Evolutionary conservation across 2,888 invertebrate species (phyloP).

Genomic region (Amblyteles armatorius): DNA sequence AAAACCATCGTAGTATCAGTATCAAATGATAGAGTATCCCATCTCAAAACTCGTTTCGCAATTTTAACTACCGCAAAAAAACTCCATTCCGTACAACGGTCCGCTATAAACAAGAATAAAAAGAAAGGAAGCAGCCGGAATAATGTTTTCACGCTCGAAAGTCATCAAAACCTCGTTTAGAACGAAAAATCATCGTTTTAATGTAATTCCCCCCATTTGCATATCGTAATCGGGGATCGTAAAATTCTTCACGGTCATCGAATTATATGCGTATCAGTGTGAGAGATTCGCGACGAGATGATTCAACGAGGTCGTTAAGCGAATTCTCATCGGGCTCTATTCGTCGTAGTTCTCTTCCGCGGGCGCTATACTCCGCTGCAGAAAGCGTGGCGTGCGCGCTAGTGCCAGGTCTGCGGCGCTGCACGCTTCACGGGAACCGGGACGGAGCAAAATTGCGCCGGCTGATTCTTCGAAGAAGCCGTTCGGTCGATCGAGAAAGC

Average conservation of each 20-base stretch:
- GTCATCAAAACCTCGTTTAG: constrained; percentile 18
- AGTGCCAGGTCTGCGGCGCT: neutral
- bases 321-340: neutral
- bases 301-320: constrained; percentile 2
- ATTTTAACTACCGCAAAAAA: neutral
- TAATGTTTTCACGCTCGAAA: neutral
- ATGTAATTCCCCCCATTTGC: neutral
- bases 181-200: constrained; percentile 8
- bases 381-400: neutral
- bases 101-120: neutral
- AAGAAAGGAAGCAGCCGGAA: neutral
- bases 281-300: neutral
- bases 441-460: constrained; percentile 18
- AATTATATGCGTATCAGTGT: constrained; percentile 17
- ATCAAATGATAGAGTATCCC: neutral
- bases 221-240: constrained; percentile 14
- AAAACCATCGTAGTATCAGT: neutral
- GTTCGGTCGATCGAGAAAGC: constrained; percentile 57
- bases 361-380: neutral
- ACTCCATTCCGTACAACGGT: constrained; percentile 21
- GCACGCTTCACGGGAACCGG: constrained; percentile 31
- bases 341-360: neutral
- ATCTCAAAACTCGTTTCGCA: no score
- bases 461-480: constrained; percentile 47
- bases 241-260: constrained; percentile 27